These are phyloP conservation scores for Acipenser oxyrinchus DNA, from an alignment of 2,797 vertebrate species.

Conservation along the genomic window DNA sequence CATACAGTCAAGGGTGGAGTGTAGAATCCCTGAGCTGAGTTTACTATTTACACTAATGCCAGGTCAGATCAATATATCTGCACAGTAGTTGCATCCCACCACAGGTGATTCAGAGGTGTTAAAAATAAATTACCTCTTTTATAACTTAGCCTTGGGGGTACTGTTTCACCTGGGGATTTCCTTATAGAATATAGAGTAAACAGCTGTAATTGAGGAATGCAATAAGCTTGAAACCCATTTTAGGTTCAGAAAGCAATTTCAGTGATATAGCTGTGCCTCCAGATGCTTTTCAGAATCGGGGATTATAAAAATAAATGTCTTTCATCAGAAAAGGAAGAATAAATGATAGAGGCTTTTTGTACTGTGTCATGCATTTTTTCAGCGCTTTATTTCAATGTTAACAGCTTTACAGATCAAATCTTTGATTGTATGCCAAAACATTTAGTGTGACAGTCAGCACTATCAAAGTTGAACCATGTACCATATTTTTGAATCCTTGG, in stretches of 20 bases:
- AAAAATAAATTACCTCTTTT: conserved; percentile 23
- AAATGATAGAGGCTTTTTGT: neutral
- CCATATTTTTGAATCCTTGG: too few species aligned
- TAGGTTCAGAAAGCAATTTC: conserved; percentile 14
- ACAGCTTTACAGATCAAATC: too few species aligned
- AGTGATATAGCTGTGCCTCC: neutral
- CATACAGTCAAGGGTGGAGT: neutral
- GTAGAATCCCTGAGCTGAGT: conserved; percentile 5
- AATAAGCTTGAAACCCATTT: conserved; percentile 1
- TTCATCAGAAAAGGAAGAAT: neutral
- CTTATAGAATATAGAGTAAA: conserved; percentile 3
- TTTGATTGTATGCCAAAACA: too few species aligned
- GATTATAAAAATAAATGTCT: conserved; percentile 9
- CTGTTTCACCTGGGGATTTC: conserved; percentile 6
- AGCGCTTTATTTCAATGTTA: too few species aligned
- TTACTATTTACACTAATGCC: conserved; percentile 8
- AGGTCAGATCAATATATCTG: conserved; percentile 13
- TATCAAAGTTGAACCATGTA: too few species aligned
- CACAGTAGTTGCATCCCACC: conserved; percentile 3
- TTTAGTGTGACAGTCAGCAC: too few species aligned
- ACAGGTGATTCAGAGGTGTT: conserved; percentile 12
- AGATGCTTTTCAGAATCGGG: conserved; percentile 1
- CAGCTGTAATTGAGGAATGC: conserved; percentile 11
- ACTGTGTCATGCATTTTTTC: too few species aligned
- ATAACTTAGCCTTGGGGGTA: conserved; percentile 5